Percentiles rank a stretch among this genome's conserved stretches.
Evolutionary conservation across 2,797 vertebrate species (phyloP).

Genomic region (Molossus alvarezi): DNA sequence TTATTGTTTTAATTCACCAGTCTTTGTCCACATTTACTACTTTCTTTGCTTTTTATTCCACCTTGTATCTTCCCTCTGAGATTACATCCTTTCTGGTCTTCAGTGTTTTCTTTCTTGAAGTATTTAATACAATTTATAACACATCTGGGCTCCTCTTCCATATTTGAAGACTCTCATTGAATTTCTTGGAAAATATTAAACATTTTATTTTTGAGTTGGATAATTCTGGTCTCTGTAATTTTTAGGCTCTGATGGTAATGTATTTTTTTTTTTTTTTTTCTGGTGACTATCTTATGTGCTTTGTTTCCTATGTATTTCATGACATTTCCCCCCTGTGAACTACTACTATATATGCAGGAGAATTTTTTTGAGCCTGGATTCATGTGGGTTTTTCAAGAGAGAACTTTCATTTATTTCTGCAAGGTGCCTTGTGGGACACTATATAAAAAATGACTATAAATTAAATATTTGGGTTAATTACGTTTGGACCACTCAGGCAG

Average conservation of each 20-base stretch:
- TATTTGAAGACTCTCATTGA: neutral
- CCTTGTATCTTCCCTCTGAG: neutral
- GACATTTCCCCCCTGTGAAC: neutral
- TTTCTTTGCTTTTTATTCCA: neutral
- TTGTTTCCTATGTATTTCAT: neutral
- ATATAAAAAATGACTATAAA: neutral
- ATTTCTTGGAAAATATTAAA: neutral
- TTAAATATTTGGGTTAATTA: neutral
- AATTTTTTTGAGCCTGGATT: neutral
- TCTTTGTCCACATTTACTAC: neutral
- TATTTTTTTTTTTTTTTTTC: neutral
- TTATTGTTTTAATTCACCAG: neutral
- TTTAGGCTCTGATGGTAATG: neutral
- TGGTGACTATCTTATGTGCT: neutral
- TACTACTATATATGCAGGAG: neutral
- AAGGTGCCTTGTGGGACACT: neutral
- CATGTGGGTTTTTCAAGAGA: neutral
- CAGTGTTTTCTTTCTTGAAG: neutral
- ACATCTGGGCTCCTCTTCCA: neutral
- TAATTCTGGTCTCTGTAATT: neutral
- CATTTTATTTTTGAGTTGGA: constrained; percentile 23
- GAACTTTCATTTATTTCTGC: neutral
- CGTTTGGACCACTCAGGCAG: neutral
- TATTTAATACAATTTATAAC: neutral
- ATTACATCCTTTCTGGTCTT: neutral